phyloP scores from a whole-genome alignment of 2,113 vertebrate genomes.

The Planiliza haematocheilus region DNA sequence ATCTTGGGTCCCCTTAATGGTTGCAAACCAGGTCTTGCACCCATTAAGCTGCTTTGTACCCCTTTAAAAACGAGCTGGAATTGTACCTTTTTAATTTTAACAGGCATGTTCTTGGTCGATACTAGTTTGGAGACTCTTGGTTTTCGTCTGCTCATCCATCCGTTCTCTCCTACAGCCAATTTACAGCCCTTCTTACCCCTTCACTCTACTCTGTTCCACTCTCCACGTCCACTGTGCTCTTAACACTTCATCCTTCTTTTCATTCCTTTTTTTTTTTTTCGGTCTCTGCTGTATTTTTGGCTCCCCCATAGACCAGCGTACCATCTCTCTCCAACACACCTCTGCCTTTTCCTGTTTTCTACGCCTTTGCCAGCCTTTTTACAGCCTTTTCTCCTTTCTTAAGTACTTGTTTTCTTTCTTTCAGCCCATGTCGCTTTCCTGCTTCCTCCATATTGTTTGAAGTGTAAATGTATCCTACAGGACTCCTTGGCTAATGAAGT shows the following conservation, averaged over 20 bases:
- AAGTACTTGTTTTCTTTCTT: not conserved
- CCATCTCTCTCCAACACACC: not conserved
- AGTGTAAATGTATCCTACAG: slow-evolving; percentile 69
- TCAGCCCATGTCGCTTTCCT: not conserved
- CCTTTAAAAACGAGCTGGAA: not conserved
- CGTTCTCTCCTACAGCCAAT: slow-evolving; percentile 7
- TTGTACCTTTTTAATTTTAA: not conserved
- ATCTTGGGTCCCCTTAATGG: too few species aligned
- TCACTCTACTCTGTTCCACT: not conserved
- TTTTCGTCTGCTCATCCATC: slow-evolving; percentile 4
- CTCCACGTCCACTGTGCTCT: not conserved
- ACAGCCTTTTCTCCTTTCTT: not conserved
- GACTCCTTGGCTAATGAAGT: slow-evolving; percentile 64
- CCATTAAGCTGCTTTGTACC: not conserved
- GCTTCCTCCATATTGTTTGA: slow-evolving; percentile 36
- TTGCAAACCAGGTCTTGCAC: not conserved
- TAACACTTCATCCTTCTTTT: not conserved
- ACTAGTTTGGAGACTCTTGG: not conserved
- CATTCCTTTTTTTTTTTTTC: not conserved
- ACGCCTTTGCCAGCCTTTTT: not conserved
- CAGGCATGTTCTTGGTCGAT: not conserved
- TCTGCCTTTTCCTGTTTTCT: not conserved
- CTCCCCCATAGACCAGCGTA: not conserved
- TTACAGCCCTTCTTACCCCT: slow-evolving; percentile 7
- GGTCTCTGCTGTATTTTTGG: not conserved